Percentiles rank a stretch among this genome's conserved stretches.
Conservation (phyloP, 2,113 vertebrate species). For the Turnix velox region DNA sequence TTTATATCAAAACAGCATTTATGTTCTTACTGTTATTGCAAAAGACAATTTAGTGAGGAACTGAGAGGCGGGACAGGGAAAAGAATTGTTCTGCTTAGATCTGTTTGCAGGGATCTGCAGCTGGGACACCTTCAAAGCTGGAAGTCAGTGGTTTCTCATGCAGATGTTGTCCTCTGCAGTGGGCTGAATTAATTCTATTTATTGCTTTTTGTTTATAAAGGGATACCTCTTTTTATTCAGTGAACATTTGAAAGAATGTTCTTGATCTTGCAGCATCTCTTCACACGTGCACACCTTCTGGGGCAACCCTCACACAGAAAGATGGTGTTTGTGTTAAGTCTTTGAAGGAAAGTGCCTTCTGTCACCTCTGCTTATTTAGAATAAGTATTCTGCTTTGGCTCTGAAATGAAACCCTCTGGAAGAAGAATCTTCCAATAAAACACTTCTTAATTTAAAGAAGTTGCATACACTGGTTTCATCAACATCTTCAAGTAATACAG, state of each 20-base stretch:
- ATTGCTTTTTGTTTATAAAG: background rate
- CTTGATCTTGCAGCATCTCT: background rate
- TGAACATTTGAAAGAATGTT: background rate
- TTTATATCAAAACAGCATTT: background rate
- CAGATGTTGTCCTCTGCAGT: background rate
- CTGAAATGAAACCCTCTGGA: constrained; percentile 36
- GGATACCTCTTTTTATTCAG: background rate
- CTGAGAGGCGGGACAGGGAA: background rate
- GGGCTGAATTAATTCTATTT: background rate
- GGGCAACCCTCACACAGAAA: background rate
- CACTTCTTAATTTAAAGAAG: constrained; percentile 22
- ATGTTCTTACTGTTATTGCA: accelerated
- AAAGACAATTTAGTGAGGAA: background rate
- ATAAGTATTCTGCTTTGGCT: background rate
- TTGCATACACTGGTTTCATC: constrained; percentile 49
- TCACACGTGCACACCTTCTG: background rate
- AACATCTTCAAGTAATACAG: background rate
- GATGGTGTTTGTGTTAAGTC: background rate
- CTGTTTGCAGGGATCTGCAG: background rate
- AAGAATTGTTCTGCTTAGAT: background rate
- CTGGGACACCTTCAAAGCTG: background rate
- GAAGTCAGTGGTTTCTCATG: background rate
- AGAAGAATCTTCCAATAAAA: constrained; percentile 28
- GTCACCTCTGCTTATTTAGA: background rate
- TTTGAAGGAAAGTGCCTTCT: background rate